Evolutionary conservation across 2,888 invertebrate species (phyloP).

Genomic region (Chrysina gloriosa): DNA sequence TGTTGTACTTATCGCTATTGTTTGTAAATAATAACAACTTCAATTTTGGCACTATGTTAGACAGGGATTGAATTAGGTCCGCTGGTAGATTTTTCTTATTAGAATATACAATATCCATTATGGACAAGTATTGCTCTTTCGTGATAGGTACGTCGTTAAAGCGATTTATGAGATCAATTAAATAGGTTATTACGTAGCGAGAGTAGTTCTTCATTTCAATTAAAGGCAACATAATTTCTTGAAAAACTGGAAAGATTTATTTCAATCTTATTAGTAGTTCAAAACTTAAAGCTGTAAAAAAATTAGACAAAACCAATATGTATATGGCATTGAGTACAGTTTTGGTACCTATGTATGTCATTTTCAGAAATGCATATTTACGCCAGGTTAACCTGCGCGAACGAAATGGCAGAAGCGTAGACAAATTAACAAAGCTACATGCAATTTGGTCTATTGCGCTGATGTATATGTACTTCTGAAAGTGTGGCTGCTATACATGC

Average conservation of each 20-base stretch:
- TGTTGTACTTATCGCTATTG: constrained; percentile 61
- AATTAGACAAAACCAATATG: no score
- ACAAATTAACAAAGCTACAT: no score
- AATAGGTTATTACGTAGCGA: constrained; percentile 73
- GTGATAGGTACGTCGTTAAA: constrained; percentile 51
- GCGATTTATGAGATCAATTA: constrained; percentile 65
- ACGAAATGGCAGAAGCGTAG: no score
- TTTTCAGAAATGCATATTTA: no score
- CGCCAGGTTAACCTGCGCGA: no score
- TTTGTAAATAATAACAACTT: constrained; percentile 57
- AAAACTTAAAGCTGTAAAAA: no score
- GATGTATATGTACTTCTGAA: no score
- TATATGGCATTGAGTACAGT: no score
- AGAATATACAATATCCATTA: constrained; percentile 71
- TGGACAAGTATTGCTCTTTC: constrained; percentile 70
- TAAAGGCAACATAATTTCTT: constrained; percentile 79
- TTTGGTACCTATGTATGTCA: no score
- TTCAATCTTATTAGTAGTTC: no score
- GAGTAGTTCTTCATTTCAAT: constrained; percentile 79
- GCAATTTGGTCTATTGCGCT: no score
- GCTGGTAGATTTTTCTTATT: constrained; percentile 70
- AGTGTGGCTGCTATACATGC: no score
- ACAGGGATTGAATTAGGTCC: constrained; percentile 69
- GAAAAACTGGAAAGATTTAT: constrained; percentile 79
- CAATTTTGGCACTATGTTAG: constrained; percentile 63